Evolutionary conservation across 2,113 vertebrate species (phyloP).

Genomic region (Gobiocypris rarus): DNA sequence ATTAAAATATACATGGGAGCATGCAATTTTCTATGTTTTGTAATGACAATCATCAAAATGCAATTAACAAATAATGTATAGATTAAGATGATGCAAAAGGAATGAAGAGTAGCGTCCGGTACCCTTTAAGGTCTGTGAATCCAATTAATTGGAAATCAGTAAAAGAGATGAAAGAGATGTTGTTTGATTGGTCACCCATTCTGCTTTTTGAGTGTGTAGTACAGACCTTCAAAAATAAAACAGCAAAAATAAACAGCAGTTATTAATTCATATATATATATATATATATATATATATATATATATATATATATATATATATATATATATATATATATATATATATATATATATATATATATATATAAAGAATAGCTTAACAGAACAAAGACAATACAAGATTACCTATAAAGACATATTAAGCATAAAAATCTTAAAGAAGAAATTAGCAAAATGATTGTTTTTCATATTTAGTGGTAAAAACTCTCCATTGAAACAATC

Average conservation of each 20-base stretch:
- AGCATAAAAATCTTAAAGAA: neutral
- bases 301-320: no score
- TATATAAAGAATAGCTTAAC: neutral
- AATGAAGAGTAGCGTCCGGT: constrained; percentile 22
- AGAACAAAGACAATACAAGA: neutral
- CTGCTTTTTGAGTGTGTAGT: neutral
- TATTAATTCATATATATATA: no score
- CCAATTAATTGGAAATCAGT: constrained; percentile 42
- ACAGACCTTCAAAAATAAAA: neutral
- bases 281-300: no score
- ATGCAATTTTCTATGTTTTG: constrained; percentile 28
- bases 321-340: no score
- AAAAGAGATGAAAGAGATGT: constrained; percentile 18
- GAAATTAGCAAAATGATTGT: neutral
- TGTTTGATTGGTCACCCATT: constrained; percentile 38
- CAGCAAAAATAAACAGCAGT: neutral
- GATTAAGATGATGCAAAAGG: constrained; percentile 38
- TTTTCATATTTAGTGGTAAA: constrained; percentile 24
- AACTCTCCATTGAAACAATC: neutral
- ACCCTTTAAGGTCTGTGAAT: constrained; percentile 40
- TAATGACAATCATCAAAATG: constrained; percentile 28
- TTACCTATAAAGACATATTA: neutral
- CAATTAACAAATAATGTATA: constrained; percentile 20
- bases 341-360: no score
- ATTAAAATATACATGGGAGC: constrained; percentile 50